phyloP scores from a whole-genome alignment of 2,797 vertebrate species.

The Phyllotis vaccarum region DNA sequence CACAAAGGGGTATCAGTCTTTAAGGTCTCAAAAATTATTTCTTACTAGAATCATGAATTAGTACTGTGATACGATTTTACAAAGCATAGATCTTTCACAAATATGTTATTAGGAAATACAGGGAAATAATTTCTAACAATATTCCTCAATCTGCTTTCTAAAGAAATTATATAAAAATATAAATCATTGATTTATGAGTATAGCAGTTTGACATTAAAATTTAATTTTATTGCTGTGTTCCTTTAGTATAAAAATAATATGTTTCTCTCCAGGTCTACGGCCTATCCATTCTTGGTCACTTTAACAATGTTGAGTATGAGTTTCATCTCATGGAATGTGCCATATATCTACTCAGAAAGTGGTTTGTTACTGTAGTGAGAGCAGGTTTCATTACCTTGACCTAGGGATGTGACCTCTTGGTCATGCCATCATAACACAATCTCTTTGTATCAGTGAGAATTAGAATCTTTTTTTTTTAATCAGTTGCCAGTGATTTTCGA shows the following conservation, averaged over 20 bases:
- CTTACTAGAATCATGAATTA: background rate
- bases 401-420: too few relatives aligned
- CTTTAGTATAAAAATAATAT: background rate
- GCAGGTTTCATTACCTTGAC: too few relatives aligned
- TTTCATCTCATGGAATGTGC: background rate
- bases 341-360: background rate
- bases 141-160: background rate
- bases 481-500: too few relatives aligned
- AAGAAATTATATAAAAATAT: background rate
- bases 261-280: too few relatives aligned
- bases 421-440: too few relatives aligned
- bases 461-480: too few relatives aligned
- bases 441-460: too few relatives aligned
- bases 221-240: background rate
- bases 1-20: background rate
- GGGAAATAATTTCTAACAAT: background rate
- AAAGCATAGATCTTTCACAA: slow-evolving; percentile 22
- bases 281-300: background rate
- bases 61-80: background rate
- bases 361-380: background rate
- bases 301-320: too few relatives aligned
- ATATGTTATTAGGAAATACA: background rate
- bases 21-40: background rate
- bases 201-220: background rate
- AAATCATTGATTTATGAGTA: background rate